phyloP scores from a whole-genome alignment of 2,888 invertebrate species.

The Agrochola circellaris region DNA sequence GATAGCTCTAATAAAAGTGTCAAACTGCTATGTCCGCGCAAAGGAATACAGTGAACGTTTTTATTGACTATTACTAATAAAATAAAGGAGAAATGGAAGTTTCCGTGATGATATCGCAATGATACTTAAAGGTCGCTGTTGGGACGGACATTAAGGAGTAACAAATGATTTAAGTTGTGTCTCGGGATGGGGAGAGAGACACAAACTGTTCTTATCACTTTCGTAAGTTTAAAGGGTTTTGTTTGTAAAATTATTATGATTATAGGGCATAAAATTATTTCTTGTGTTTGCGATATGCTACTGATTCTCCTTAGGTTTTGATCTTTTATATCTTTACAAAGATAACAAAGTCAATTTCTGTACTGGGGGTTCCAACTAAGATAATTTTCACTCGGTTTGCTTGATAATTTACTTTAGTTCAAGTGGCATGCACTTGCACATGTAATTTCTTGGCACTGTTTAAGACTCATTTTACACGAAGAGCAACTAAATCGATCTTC shows the following conservation, averaged over 20 bases:
- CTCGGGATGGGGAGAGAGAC: conserved; percentile 20
- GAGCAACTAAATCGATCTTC: conserved; percentile 52
- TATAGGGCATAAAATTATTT: conserved; percentile 11
- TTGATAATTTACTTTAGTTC: neutral
- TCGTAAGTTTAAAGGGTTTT: conserved; percentile 54
- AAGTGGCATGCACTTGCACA: conserved; percentile 18
- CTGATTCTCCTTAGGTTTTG: neutral
- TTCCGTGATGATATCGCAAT: conserved; percentile 68
- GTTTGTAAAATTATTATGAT: conserved; percentile 32
- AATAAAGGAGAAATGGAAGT: conserved; percentile 76
- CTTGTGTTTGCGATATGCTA: conserved; percentile 15
- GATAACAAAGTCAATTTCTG: too few relatives aligned
- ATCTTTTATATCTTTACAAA: neutral
- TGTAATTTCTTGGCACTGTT: conserved; percentile 55
- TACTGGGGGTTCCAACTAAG: neutral
- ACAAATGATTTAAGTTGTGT: conserved; percentile 66
- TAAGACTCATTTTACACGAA: conserved; percentile 43
- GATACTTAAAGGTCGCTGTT: conserved; percentile 62
- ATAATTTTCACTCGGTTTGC: neutral
- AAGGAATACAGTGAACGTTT: conserved; percentile 82
- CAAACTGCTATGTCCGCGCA: conserved; percentile 80
- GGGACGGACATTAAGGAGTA: conserved; percentile 57
- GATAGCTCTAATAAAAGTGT: conserved; percentile 80
- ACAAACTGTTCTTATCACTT: conserved; percentile 49
- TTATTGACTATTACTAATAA: conserved; percentile 83